Evolutionary conservation across 1,140 invertebrate genomes (phyloP), one percentile per base, ranked within the genome.

Genomic region (Onthophagus taurus): DNA sequence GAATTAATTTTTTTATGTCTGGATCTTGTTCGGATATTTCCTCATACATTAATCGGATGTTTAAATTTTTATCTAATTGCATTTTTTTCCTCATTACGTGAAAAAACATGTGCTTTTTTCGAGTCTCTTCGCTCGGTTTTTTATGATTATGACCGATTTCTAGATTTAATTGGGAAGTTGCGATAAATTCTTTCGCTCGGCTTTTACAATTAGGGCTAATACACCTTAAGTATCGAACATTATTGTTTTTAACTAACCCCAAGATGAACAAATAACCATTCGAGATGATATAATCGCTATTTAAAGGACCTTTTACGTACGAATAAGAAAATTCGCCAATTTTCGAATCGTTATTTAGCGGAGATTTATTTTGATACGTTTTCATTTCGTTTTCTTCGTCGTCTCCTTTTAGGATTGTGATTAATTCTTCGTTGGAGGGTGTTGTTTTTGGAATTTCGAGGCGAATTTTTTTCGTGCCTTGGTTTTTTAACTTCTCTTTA

Each of bases 31-130:
- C 37, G 31, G 55, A 59, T 37, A 59, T 42, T 19, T 59, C 41
- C 14, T 61, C 57, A 31, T 61, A 61, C 30, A 57, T 42, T 31
- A 14, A 36, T 37, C 50, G 48, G 31, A 59, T 54, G 36, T 57
- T 61, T 14, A 61, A 43, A 8, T 42, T 49, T 51, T 51, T 56
- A 33, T 61, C 55, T 12, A 31, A 48, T 29, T 53, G 51, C 50
- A 61, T 57, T 39, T 52, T 50, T 34, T 44, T 44, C 19, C 50
- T 51, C 48, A 61, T 53, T n/a, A 58, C 42, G 31, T 52, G 36
- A 8, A 52, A 53, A 41, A 59, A 59, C 47, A 61, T 58, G 24
- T 58, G 54, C 16, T 52, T 54, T 21, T 51, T 56, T 23, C 38
- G 42, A 31, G 50, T 54, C 3, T 19, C 24, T 9, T 39, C 36